Evolutionary conservation across 2,797 vertebrate species (phyloP).

Genomic region (Pangasius mekongensis): DNA sequence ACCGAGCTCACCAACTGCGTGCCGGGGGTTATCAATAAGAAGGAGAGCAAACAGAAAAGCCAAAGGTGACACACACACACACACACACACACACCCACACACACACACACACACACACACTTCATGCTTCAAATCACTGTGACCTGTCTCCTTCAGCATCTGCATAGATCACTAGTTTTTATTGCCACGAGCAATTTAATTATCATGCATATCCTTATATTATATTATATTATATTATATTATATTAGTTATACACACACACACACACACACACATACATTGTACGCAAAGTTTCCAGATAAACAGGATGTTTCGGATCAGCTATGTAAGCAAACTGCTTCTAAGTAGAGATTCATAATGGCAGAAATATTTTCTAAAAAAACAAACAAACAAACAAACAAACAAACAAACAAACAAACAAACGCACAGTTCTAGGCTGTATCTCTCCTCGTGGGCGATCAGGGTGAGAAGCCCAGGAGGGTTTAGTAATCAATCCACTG

Average conservation of each 20-base stretch:
- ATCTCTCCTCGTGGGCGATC: neutral
- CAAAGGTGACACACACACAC: slow-evolving; percentile 68
- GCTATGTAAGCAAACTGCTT: neutral
- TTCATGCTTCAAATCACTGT: neutral
- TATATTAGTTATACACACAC: neutral
- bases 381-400: too few relatives aligned
- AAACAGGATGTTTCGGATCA: neutral
- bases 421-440: neutral
- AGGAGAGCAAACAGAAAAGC: slow-evolving; percentile 81
- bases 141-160: neutral
- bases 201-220: neutral
- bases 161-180: neutral
- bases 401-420: too few relatives aligned
- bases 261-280: too few relatives aligned
- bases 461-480: neutral
- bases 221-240: neutral
- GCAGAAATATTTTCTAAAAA: neutral
- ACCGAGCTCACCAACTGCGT: slow-evolving; percentile 98
- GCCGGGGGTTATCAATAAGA: slow-evolving; percentile 93
- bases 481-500: too few relatives aligned
- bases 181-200: neutral
- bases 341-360: neutral
- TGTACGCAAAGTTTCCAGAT: neutral
- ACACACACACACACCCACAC: slow-evolving; percentile 3
- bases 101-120: neutral